These are phyloP conservation scores for Drosophila ezoana DNA, from an alignment of 2,888 invertebrate species.

Conservation along the genomic window DNA sequence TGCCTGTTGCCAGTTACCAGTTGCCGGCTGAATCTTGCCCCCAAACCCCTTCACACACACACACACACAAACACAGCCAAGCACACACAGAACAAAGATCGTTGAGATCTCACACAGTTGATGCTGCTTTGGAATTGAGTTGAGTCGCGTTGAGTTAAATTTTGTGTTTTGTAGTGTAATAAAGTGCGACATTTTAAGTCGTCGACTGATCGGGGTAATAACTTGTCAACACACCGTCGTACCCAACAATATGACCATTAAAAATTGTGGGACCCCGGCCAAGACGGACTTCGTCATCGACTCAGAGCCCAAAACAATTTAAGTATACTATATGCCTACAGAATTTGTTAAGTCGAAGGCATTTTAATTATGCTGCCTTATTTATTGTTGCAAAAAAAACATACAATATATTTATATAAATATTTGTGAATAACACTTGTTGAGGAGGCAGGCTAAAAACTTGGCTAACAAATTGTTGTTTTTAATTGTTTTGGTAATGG, in stretches of 20 bases:
- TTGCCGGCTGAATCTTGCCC: conserved; percentile 15
- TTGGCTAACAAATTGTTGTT: neutral
- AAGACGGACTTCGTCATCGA: conserved; percentile 55
- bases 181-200: conserved; percentile 79
- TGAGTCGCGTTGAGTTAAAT: conserved; percentile 62
- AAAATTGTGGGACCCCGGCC: conserved; percentile 32
- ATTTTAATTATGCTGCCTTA: conserved; percentile 36
- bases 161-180: conserved; percentile 77
- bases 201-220: conserved; percentile 72
- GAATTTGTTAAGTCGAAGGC: conserved; percentile 16
- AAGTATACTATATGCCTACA: conserved; percentile 36
- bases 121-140: conserved; percentile 34
- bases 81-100: conserved; percentile 50
- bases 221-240: conserved; percentile 81
- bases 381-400: conserved; percentile 8
- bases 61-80: no score
- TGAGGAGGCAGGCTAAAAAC: neutral
- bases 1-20: conserved; percentile 32
- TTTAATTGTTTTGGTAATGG: conserved; percentile 8
- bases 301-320: conserved; percentile 37
- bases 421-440: conserved; percentile 27
- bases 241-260: conserved; percentile 61
- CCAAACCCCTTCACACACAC: neutral
- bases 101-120: conserved; percentile 37
- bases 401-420: neutral